Percentiles rank a stretch among this genome's conserved stretches.
Conservation (phyloP, 2,113 vertebrate species). For the Oceanodroma tethys region DNA sequence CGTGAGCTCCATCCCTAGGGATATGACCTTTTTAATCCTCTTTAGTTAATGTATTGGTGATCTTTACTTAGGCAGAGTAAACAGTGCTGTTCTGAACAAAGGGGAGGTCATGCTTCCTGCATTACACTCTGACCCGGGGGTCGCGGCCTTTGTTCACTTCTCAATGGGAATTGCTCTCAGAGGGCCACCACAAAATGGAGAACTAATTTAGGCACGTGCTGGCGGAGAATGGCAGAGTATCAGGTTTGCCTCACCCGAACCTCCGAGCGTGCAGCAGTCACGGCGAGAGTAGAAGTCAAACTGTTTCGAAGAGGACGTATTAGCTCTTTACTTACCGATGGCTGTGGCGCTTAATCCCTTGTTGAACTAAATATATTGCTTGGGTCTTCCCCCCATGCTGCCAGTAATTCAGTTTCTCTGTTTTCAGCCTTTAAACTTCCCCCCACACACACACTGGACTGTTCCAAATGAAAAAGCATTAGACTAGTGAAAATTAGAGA, state of each 20-base stretch:
- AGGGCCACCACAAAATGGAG: conserved; percentile 86
- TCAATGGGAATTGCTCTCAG: conserved; percentile 84
- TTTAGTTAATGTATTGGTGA: conserved; percentile 91
- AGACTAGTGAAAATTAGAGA: background rate
- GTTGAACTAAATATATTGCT: background rate
- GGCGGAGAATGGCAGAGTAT: conserved; percentile 60
- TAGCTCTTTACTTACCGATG: background rate
- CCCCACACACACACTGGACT: background rate
- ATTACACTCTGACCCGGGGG: conserved; percentile 86
- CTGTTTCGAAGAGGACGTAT: background rate
- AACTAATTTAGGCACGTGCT: conserved; percentile 89
- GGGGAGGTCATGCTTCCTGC: conserved; percentile 81
- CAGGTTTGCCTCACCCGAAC: conserved; percentile 15
- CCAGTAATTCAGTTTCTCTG: background rate
- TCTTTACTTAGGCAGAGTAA: conserved; percentile 94
- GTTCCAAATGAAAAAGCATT: background rate
- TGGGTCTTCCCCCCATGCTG: background rate
- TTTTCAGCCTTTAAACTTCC: background rate
- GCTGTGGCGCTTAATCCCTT: background rate
- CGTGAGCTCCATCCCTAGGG: conserved; percentile 79
- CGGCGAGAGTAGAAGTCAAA: background rate
- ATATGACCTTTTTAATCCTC: conserved; percentile 86
- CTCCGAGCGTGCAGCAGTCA: background rate
- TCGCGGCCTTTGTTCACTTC: conserved; percentile 85
- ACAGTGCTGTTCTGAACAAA: conserved; percentile 82